These are phyloP conservation scores for Hyperoplus immaculatus DNA, from an alignment of 2,797 vertebrate genomes.

Conservation along the genomic window DNA sequence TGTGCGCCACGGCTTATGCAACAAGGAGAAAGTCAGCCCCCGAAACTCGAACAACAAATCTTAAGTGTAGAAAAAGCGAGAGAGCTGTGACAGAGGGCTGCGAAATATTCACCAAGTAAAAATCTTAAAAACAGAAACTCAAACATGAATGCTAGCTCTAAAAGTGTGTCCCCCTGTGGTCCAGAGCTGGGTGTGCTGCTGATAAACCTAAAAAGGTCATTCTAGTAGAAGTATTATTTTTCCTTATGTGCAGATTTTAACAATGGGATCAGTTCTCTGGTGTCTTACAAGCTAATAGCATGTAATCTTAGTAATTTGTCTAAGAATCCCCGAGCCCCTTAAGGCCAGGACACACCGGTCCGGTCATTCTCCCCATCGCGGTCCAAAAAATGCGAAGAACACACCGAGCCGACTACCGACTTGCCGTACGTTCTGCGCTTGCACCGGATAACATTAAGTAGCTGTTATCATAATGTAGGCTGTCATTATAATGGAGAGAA, in stretches of 20 bases:
- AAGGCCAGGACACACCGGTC: too few relatives aligned
- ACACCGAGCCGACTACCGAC: too few relatives aligned
- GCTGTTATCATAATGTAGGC: too few relatives aligned
- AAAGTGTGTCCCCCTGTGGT: constrained; percentile 1
- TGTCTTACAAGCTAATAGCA: neutral
- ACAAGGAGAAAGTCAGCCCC: constrained; percentile 53
- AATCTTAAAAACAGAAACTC: constrained; percentile 51
- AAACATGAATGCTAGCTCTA: constrained; percentile 20
- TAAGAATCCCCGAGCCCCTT: too few relatives aligned
- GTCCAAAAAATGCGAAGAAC: too few relatives aligned
- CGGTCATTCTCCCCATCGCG: too few relatives aligned
- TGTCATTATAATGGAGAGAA: too few relatives aligned
- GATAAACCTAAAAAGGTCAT: neutral
- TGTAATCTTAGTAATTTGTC: neutral
- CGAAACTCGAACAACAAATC: constrained; percentile 54
- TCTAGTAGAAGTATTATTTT: neutral
- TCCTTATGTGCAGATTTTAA: neutral
- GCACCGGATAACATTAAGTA: too few relatives aligned
- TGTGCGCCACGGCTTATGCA: constrained; percentile 63
- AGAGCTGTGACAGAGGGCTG: constrained; percentile 10
- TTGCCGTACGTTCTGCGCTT: too few relatives aligned
- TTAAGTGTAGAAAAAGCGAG: constrained; percentile 50
- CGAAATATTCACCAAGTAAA: constrained; percentile 64
- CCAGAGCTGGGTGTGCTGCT: constrained; percentile 3
- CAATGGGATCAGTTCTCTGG: neutral